Percentiles rank a stretch among this genome's conserved stretches.
Evolutionary conservation across 2,113 vertebrate species (phyloP).

Genomic region (Baryphthengus martii): DNA sequence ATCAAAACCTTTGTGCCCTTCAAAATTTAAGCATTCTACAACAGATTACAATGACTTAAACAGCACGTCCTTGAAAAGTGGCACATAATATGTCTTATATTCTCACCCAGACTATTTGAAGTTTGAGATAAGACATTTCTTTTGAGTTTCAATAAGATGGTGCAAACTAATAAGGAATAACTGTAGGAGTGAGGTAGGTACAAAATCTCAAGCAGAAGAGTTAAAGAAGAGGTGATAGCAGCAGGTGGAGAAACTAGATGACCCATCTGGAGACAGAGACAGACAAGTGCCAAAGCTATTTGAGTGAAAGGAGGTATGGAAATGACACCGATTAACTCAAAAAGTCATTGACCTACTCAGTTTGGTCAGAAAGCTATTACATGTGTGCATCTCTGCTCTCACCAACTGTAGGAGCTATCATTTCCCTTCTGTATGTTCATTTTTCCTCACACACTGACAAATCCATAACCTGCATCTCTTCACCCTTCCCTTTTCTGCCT

Average conservation of each 20-base stretch:
- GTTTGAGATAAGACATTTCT: neutral
- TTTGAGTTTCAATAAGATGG: neutral
- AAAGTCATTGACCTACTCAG: neutral
- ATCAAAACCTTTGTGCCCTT: conserved; percentile 45
- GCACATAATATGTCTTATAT: neutral
- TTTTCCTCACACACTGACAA: neutral
- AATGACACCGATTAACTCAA: neutral
- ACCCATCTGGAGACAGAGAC: neutral
- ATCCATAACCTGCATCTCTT: neutral
- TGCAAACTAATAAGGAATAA: neutral
- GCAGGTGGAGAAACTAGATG: neutral
- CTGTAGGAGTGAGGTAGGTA: neutral
- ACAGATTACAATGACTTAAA: neutral
- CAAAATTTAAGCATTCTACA: neutral
- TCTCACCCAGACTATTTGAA: neutral
- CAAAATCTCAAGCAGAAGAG: neutral
- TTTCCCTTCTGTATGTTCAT: neutral
- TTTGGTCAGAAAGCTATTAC: neutral
- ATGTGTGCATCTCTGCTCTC: neutral
- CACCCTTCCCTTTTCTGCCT: neutral
- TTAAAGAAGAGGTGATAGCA: neutral
- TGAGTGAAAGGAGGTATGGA: neutral
- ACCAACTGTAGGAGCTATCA: neutral
- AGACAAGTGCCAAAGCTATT: neutral
- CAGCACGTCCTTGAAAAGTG: neutral